phyloP scores from a whole-genome alignment of 2,888 invertebrate genomes.

The Drosophila merina region DNA sequence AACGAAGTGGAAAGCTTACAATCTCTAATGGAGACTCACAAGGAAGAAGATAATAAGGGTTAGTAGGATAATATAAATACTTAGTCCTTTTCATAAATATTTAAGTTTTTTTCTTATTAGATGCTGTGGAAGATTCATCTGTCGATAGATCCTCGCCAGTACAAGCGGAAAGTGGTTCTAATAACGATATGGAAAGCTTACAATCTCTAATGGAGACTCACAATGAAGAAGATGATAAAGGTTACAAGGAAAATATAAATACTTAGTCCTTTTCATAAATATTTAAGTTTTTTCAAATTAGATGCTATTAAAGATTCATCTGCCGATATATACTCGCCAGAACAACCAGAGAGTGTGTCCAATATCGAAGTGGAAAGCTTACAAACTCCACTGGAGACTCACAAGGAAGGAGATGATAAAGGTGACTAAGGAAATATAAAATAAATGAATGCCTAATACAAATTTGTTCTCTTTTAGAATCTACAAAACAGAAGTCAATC shows the following conservation, averaged over 20 bases:
- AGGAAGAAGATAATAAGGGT: neutral
- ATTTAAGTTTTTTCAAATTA: neutral
- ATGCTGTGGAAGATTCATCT: neutral
- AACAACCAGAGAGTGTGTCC: neutral
- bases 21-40: neutral
- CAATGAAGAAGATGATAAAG: neutral
- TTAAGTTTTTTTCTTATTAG: neutral
- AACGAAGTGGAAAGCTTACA: neutral
- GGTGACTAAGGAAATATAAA: neutral
- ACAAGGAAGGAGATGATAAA: neutral
- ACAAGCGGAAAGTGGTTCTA: neutral
- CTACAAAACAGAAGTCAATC: neutral
- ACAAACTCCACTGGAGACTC: neutral
- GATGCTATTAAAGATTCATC: too few relatives aligned
- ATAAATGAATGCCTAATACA: too few relatives aligned
- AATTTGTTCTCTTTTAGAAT: neutral
- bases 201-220: neutral
- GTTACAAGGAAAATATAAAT: neutral
- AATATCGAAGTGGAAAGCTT: too few relatives aligned
- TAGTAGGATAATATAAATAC: neutral
- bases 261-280: neutral
- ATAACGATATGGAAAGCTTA: neutral
- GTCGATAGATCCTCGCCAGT: neutral
- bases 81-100: neutral
- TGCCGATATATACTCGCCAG: neutral